Evolutionary conservation across 2,113 vertebrate species (phyloP).

Genomic region (Coreoperca whiteheadi): DNA sequence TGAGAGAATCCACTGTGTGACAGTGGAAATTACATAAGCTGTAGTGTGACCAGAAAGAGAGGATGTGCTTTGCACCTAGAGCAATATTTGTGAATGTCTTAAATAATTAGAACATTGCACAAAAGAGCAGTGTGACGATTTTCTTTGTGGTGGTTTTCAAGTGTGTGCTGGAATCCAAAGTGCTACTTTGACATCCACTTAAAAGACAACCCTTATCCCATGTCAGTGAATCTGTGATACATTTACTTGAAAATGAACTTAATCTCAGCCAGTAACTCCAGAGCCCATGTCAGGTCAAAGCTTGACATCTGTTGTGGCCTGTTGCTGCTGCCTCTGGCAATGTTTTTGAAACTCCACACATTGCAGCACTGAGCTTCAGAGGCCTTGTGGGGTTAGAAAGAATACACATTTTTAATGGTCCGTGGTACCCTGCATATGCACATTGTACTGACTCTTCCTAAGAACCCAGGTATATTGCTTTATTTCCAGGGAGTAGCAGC

Average conservation of each 20-base stretch:
- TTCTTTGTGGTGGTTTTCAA: background rate
- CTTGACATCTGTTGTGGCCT: slow-evolving; percentile 33
- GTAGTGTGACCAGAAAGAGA: background rate
- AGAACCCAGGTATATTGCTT: background rate
- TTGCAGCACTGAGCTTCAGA: slow-evolving; percentile 29
- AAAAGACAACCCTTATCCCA: background rate
- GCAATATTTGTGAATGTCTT: background rate
- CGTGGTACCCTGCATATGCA: too few species aligned
- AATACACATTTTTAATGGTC: slow-evolving; percentile 46
- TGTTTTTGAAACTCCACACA: slow-evolving; percentile 27
- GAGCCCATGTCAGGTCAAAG: background rate
- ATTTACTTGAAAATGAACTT: background rate
- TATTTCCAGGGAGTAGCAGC: slow-evolving; percentile 3
- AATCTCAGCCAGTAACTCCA: background rate
- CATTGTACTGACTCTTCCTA: too few species aligned
- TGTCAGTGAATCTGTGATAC: background rate
- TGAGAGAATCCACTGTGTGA: too few species aligned
- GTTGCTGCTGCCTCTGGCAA: slow-evolving; percentile 15
- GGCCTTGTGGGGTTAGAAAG: slow-evolving; percentile 18
- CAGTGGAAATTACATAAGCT: background rate
- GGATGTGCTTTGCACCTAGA: too few species aligned
- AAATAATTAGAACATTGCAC: background rate
- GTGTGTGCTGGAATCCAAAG: too few species aligned
- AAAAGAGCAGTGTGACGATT: background rate
- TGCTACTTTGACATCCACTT: background rate